Base-by-base conservation (phyloP, 2,888 invertebrate genomes). In the Cheilosia urbana region DNA sequence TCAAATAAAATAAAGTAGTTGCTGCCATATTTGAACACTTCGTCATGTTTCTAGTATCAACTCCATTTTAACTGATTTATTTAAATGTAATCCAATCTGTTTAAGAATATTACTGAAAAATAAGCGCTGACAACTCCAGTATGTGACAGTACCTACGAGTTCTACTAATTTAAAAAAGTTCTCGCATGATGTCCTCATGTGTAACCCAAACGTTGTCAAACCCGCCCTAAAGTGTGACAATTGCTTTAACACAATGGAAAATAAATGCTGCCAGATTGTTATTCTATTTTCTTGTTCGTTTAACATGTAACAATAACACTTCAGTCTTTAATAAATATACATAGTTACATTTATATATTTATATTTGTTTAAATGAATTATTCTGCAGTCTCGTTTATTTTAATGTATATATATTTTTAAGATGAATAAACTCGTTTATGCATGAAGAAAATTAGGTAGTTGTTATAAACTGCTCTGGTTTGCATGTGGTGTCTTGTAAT, bases 311-410 rank as follows among this genome's bases (percentile, higher is more conserved):
- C 58, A 68, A 53, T 63, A 68, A 71, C 69, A 69, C 63, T 79
- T 84, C 83, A 84, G 83, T 84, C 83, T 84, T 84, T 45, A 79
- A 30, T 84, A 42, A 65, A 69, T 65, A 75, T 58, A 69, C 58
- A 75, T 58, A 79, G 58, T 66, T 66, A 66, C 40, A 42, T 66
- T 13, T 81, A 11, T 55, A 6, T 24, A 7, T 37, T 15, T 47
- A 21, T 49, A 34, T 62, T 77, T 62, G 42, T 62, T 55, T 58
- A 58, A 27, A 47, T 68, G 27, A 53, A 49, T 66, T 45, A 49
- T 49, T 57, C 27, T 57, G 58, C 65, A 75, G 65, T 66, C 65
- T 66, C 55, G 37, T 55, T 73, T 40, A 63, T 19, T 5, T 63
- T 63, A 13, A 4, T 13, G 13, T 49, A 24, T 0, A 1, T 51